phyloP scores from a whole-genome alignment of 2,797 vertebrate genomes.

The Pseudopleuronectes americanus region DNA sequence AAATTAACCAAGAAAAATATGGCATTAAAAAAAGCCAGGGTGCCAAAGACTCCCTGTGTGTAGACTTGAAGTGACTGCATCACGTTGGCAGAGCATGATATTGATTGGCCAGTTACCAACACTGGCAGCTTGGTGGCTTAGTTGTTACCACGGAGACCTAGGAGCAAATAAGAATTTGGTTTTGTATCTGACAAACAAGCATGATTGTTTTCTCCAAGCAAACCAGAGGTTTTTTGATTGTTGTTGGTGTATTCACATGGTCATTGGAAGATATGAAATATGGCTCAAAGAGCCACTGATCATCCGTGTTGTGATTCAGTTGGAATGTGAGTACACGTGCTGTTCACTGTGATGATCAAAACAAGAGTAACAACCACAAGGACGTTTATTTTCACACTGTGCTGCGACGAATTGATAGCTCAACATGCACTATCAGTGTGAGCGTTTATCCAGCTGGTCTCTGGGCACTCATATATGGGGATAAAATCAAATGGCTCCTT shows the following conservation, averaged over 20 bases:
- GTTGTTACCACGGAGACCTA: constrained; percentile 22
- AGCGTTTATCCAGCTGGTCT: constrained; percentile 5
- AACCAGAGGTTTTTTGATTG: constrained; percentile 6
- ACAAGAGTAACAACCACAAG: neutral
- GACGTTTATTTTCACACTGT: constrained; percentile 2
- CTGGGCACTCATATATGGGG: neutral
- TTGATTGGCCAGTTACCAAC: constrained; percentile 43
- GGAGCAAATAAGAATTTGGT: neutral
- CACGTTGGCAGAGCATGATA: constrained; percentile 22
- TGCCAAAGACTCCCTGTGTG: neutral
- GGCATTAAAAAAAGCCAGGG: no score
- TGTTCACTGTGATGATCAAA: neutral
- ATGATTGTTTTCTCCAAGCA: neutral
- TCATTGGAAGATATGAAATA: neutral
- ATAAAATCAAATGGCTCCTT: neutral
- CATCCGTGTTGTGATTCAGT: neutral
- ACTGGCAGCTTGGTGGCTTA: constrained; percentile 7
- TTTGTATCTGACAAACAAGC: constrained; percentile 12
- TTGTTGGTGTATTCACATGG: neutral
- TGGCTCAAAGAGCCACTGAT: neutral
- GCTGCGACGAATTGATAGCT: neutral
- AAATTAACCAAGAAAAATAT: neutral
- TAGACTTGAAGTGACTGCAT: neutral
- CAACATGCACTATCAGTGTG: neutral
- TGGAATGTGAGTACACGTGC: neutral